Base-by-base conservation (phyloP, 2,113 vertebrate species). In the Sander vitreus region DNA sequence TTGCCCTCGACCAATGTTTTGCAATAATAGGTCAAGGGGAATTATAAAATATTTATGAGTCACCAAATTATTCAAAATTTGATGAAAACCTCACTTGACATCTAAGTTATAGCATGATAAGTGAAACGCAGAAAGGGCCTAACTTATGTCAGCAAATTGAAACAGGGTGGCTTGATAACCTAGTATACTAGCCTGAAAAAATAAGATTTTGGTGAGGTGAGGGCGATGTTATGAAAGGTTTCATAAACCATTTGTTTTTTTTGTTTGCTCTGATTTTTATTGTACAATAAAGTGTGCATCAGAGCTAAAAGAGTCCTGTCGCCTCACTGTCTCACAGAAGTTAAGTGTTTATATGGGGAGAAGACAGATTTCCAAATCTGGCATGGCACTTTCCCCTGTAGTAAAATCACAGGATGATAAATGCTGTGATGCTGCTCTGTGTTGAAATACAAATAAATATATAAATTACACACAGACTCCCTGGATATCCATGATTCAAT, bases 1-100 rank as follows among this genome's bases (percentile, higher is more conserved):
- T 33, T 85, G 80, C 58, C 82, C 81, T 59, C 23, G 30, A 64
- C 71, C 57, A 50, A 18, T 80, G 70, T 89, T 90, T 86, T 85
- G 78, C 76, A 89, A 82, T 85, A 87, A 84, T 53, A 79, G 89
- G 87, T 87, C 87, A 87, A 88, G 80, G 73, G n/a, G 72, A 84
- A 65, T 33, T 2, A 23, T 65, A 89, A 77, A 89, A 87, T 91
- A 91, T 91, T 90, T 84, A 91, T 93, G 80, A 84, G 72, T 69
- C 15, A 0, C 39, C 47, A 69, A 84, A 82, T 69, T 78, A 86
- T 86, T 80, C 54, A 0, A n/a, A n/a, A n/a, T n/a, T n/a, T n/a
- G 47, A 58, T 74, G 63, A 50, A 82, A 79, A 53, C 39, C 68
- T 83, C 70, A 50, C 77, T 60, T 81, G 48, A 77, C 76, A 83